Base-by-base conservation (phyloP, 2,888 invertebrate genomes). In the Tryphoninae sp. region DNA sequence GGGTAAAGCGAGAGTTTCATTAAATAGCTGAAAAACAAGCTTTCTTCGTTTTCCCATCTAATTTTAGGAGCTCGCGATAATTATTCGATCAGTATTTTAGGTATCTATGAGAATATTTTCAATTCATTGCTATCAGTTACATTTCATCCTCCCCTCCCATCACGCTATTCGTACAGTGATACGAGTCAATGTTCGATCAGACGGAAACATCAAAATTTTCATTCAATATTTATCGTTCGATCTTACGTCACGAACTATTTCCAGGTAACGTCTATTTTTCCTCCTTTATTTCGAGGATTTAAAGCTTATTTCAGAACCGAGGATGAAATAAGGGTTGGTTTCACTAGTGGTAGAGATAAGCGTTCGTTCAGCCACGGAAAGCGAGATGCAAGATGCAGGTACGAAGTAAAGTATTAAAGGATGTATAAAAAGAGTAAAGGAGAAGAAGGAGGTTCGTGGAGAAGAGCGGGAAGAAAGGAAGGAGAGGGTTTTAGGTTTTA, bases 401-500 rank as follows among this genome's bases (percentile, higher is more conserved):
- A 51, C 51, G 51, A 6, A 73, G 11, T 13, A 19, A n/a, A 53
- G 3, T 64, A 62, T 65, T 16, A 74, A 22, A 9, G 33, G 55
- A n/a, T 45, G 13, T 11, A 53, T n/a, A 19, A 6, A 13, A 42
- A 19, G 42, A 55, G 33, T 8, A 33, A 59, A 71, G 4, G 19
- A 23, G 4, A 26, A 23, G 4, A 26, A 49, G 16, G 19, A 26
- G 9, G 26, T 2, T 13, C 11, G 33, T 62, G 33, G 19, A 40
- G 51, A 45, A 13, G 19, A 65, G 11, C 13, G 49, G 42, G 42
- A 16, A 26, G 8, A 33, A 64, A 45, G 26, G 26, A 19, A 23
- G 64, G 22, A 45, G 45, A 58, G 33, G 64, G 65, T 79, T 75
- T 65, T 51, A 59, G 64, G 71, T 79, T 75, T 65, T 51, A 59